Conservation (phyloP, 2,888 invertebrate genomes). For the Uropetala carovei region DNA sequence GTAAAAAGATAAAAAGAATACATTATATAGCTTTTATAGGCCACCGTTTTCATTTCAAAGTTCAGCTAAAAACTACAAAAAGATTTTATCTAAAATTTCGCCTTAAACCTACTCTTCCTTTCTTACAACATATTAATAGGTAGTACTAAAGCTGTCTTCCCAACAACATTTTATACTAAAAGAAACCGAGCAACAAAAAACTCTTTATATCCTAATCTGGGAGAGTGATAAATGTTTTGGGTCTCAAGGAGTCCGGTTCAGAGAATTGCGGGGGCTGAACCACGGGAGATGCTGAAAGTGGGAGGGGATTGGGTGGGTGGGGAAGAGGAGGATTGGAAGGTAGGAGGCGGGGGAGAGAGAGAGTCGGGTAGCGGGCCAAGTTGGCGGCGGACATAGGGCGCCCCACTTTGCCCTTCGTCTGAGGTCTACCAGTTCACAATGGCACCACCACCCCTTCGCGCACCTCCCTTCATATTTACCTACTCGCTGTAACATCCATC, state of each 20-base stretch:
- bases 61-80: no score
- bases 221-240: slow-evolving; percentile 11
- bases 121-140: no score
- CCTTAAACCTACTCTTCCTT: no score
- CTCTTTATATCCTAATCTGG: slow-evolving; percentile 40
- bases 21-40: no score
- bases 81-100: no score
- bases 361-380: background rate
- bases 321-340: background rate
- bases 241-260: slow-evolving; percentile 15
- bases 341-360: background rate
- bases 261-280: background rate
- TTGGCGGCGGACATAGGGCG: background rate
- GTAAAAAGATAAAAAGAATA: no score
- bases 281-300: background rate
- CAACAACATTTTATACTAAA: no score
- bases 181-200: background rate
- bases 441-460: background rate
- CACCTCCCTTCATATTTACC: background rate
- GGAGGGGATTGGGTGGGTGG: background rate
- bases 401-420: background rate
- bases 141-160: no score
- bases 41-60: no score
- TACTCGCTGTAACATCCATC: background rate
- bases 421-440: slow-evolving; percentile 5